Conservation (phyloP, 2,113 vertebrate species). For the Cyanistes caeruleus region DNA sequence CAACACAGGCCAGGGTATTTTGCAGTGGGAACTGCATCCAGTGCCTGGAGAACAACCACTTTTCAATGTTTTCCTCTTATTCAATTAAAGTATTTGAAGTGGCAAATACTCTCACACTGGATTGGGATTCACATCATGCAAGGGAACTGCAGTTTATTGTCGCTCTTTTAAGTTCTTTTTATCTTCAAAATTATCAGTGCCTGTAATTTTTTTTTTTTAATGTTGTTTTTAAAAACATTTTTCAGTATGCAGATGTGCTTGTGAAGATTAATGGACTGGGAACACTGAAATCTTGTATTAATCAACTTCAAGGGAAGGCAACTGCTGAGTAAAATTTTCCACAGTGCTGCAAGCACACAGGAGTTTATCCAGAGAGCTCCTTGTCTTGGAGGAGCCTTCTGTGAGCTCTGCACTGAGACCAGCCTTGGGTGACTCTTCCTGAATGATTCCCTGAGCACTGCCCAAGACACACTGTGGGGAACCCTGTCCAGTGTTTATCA, state of each 20-base stretch:
- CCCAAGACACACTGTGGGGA: not conserved
- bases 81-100: conserved; percentile 12
- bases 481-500: not conserved
- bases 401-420: not conserved
- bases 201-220: not conserved
- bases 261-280: conserved; percentile 46
- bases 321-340: conserved; percentile 24
- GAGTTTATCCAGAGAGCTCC: not conserved
- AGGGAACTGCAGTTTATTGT: not conserved
- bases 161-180: conserved; percentile 27
- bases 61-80: not conserved
- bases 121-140: not conserved
- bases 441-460: not conserved
- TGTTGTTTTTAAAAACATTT: conserved; percentile 26
- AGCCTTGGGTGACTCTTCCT: not conserved
- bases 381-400: not conserved
- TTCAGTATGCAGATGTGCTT: conserved; percentile 28
- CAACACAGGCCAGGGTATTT: not conserved
- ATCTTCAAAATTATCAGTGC: conserved; percentile 21
- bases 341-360: not conserved
- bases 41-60: not conserved
- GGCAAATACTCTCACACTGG: not conserved
- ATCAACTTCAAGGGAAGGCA: conserved; percentile 23
- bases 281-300: conserved; percentile 39
- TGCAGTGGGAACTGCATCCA: not conserved